Conservation (phyloP, 2,888 invertebrate genomes). For the Agriotes lineatus region DNA sequence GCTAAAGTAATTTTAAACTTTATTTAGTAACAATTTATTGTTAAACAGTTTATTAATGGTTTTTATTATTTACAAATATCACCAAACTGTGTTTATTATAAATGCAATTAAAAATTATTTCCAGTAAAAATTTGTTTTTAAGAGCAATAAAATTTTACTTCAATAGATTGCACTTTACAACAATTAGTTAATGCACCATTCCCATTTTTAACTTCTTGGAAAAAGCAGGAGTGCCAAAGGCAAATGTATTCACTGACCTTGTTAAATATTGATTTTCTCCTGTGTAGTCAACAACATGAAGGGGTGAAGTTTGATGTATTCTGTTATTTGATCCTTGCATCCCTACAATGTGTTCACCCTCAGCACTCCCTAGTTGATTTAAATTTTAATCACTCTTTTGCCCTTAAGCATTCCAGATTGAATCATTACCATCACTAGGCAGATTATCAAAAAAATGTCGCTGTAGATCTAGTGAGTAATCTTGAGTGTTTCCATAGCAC, state of each 20-base stretch:
- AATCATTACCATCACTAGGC: background rate
- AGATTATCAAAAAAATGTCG: background rate
- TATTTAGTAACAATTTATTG: no score
- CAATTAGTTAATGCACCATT: constrained; percentile 18
- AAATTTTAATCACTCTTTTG: constrained; percentile 28
- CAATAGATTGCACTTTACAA: background rate
- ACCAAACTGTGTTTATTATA: no score
- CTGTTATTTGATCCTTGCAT: constrained; percentile 52
- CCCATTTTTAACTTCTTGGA: constrained; percentile 16
- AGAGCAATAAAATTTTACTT: background rate
- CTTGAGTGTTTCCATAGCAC: constrained; percentile 22
- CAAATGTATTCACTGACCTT: constrained; percentile 52
- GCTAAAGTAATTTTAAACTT: no score
- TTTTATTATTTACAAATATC: no score
- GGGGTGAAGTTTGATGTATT: constrained; percentile 53
- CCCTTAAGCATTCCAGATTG: constrained; percentile 1
- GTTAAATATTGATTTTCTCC: constrained; percentile 60
- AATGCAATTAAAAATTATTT: no score
- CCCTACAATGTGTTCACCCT: constrained; percentile 49
- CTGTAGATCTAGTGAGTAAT: background rate
- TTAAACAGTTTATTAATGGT: background rate
- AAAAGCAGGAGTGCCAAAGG: constrained; percentile 53
- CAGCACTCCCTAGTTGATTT: constrained; percentile 40
- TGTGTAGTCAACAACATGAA: constrained; percentile 49
- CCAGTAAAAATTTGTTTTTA: background rate